Conservation (phyloP, 2,888 invertebrate genomes). For the Orthonevra nobilis region DNA sequence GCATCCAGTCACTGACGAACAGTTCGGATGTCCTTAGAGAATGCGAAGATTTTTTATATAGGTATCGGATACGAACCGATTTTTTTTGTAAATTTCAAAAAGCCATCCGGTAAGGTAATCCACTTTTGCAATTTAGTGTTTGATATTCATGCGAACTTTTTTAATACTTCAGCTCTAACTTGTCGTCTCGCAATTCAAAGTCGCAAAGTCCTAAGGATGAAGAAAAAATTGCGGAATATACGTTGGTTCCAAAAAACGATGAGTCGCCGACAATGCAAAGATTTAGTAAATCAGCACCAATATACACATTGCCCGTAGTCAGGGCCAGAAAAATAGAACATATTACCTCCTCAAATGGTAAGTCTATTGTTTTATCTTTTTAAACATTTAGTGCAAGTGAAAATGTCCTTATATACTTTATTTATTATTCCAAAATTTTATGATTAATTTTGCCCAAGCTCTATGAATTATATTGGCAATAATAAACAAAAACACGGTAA, state of each 20-base stretch:
- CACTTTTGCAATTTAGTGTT: constrained; percentile 24
- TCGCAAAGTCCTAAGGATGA: constrained; percentile 64
- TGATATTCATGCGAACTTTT: not conserved
- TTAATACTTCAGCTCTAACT: constrained; percentile 70
- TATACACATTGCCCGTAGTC: constrained; percentile 77
- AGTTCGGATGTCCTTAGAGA: constrained; percentile 79
- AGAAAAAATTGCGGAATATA: constrained; percentile 19
- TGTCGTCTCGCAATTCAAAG: constrained; percentile 72
- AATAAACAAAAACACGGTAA: no score
- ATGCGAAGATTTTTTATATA: constrained; percentile 84
- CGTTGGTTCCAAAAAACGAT: constrained; percentile 32
- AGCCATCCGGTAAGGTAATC: constrained; percentile 80
- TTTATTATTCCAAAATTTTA: no score
- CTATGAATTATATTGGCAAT: no score
- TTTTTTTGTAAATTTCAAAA: constrained; percentile 88
- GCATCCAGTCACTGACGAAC: constrained; percentile 67
- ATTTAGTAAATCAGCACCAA: constrained; percentile 77
- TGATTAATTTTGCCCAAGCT: no score
- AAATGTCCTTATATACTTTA: no score
- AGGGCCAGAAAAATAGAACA: constrained; percentile 73
- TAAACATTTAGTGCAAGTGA: no score
- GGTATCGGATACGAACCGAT: constrained; percentile 86
- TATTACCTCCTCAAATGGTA: constrained; percentile 71
- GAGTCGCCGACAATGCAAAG: constrained; percentile 73
- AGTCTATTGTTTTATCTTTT: no score